Evolutionary conservation across 2,113 vertebrate species (phyloP).

Genomic region (Chroicocephalus ridibundus): DNA sequence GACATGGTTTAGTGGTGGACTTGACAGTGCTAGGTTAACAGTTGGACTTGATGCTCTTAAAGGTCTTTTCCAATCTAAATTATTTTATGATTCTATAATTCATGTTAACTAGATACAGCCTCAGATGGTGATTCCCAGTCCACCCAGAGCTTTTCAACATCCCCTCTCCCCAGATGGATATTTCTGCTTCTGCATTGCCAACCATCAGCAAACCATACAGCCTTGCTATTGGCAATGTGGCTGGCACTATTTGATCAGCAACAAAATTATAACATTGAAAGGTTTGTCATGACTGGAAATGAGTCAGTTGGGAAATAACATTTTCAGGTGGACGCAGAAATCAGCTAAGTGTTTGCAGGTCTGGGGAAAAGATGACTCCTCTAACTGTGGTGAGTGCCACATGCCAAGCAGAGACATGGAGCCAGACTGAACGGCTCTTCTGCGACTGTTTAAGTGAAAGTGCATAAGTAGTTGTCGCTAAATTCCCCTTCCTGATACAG

Average conservation of each 20-base stretch:
- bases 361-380: neutral
- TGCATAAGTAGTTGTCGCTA: accelerated
- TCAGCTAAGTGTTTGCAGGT: neutral
- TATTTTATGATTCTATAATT: neutral
- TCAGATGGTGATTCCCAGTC: neutral
- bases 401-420: neutral
- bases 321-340: neutral
- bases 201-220: neutral
- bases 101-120: neutral
- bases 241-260: neutral
- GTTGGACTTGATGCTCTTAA: neutral
- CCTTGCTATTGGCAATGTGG: neutral
- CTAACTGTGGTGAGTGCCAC: neutral
- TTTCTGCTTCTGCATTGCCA: neutral
- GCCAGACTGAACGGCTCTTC: neutral
- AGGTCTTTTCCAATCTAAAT: neutral
- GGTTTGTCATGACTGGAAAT: neutral
- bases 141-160: neutral
- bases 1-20: neutral
- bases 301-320: neutral
- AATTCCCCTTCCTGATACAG: neutral
- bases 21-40: neutral
- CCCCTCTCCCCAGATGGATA: neutral
- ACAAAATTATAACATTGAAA: neutral
- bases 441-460: neutral